Conservation (phyloP, 2,888 invertebrate species). For the Strigamia crassipes region DNA sequence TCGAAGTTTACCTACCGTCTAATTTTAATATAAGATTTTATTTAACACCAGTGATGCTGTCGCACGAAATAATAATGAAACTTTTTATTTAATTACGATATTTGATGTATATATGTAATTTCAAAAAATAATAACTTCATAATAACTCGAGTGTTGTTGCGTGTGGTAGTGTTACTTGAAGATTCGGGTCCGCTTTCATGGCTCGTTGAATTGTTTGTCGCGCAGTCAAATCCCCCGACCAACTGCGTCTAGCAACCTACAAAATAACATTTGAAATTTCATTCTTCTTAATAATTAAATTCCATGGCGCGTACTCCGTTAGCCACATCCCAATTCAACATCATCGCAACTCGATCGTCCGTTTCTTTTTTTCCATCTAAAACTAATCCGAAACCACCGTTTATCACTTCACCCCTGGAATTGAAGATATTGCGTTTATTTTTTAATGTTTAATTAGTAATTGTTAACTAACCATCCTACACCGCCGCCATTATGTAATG, state of each 20-base stretch:
- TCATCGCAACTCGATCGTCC: conserved; percentile 59
- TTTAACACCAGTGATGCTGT: too few relatives aligned
- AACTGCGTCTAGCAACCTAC: conserved; percentile 63
- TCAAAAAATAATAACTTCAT: too few relatives aligned
- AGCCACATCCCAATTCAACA: conserved; percentile 67
- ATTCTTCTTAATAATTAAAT: not conserved
- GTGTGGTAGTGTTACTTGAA: conserved; percentile 63
- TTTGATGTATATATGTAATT: too few relatives aligned
- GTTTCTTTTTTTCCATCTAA: conserved; percentile 65
- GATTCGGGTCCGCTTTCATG: conserved; percentile 61
- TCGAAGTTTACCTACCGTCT: not conserved
- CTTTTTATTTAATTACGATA: too few relatives aligned
- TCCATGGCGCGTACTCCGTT: conserved; percentile 66
- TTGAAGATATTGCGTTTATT: not conserved
- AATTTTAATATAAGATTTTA: not conserved
- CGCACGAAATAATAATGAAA: too few relatives aligned
- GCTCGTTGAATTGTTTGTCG: conserved; percentile 62
- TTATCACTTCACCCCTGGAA: conserved; percentile 66
- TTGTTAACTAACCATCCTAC: conserved; percentile 63
- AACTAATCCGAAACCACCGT: conserved; percentile 68
- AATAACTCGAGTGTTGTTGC: too few relatives aligned
- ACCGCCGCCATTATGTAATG: conserved; percentile 66
- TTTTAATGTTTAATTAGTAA: too few relatives aligned
- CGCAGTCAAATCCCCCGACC: conserved; percentile 66
- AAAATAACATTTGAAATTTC: conserved; percentile 43